Percentiles rank a stretch among this genome's conserved stretches.
Evolutionary conservation across 2,797 vertebrate genomes (phyloP).

Genomic region (Megalops cyprinoides): DNA sequence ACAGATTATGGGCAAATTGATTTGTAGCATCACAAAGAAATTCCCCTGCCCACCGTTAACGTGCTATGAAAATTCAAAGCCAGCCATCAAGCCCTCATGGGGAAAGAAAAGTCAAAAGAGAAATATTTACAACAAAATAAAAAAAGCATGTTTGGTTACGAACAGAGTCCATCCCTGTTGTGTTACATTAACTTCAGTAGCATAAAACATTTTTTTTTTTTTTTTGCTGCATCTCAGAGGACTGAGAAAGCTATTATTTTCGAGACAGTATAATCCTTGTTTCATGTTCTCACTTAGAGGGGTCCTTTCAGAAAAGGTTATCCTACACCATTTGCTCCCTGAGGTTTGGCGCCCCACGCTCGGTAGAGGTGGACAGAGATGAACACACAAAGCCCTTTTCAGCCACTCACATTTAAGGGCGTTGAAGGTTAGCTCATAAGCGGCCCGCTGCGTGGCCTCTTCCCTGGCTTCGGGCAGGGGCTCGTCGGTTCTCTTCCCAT

Average conservation of each 20-base stretch:
- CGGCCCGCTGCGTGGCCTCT: conserved; percentile 59
- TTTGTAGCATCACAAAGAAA: conserved; percentile 8
- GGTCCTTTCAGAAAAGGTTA: too few relatives aligned
- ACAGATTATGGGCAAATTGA: conserved; percentile 18
- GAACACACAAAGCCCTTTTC: conserved; percentile 32
- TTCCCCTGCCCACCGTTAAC: not conserved
- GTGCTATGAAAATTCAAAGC: not conserved
- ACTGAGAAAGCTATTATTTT: too few relatives aligned
- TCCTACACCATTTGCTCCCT: too few relatives aligned
- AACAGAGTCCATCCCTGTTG: too few relatives aligned
- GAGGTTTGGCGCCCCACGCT: too few relatives aligned
- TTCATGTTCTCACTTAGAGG: too few relatives aligned
- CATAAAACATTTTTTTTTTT: not conserved
- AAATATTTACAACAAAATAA: too few relatives aligned
- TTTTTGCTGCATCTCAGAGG: not conserved
- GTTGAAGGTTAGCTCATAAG: conserved; percentile 85
- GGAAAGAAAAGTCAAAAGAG: too few relatives aligned
- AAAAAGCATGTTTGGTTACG: too few relatives aligned
- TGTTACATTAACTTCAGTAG: too few relatives aligned
- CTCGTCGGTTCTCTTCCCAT: conserved; percentile 59
- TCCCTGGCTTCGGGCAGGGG: conserved; percentile 54
- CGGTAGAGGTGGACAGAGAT: not conserved
- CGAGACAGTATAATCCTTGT: too few relatives aligned
- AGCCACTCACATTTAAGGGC: conserved; percentile 84
- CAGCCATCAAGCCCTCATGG: too few relatives aligned